Percentiles rank a stretch among this genome's conserved stretches.
Evolutionary conservation across 2,888 invertebrate species (phyloP).

Genomic region (Neria commutata): DNA sequence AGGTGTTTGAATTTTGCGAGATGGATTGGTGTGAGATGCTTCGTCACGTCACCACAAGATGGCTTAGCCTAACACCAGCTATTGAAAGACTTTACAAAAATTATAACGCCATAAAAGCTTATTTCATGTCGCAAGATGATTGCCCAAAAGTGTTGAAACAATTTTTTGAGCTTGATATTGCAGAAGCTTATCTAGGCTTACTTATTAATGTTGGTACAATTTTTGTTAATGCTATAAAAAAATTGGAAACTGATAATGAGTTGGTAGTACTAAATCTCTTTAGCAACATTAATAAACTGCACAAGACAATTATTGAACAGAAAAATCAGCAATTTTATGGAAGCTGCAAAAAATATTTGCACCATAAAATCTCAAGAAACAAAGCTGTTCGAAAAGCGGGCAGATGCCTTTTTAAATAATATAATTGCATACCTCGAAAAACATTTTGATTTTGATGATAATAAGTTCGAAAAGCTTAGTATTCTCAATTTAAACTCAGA

Average conservation of each 20-base stretch:
- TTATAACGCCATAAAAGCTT: conserved; percentile 10
- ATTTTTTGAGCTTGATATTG: conserved; percentile 13
- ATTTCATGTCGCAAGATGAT: conserved; percentile 7
- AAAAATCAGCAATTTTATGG: too few relatives aligned
- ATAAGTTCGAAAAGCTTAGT: too few relatives aligned
- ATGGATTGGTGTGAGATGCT: conserved; percentile 9
- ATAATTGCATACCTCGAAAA: too few relatives aligned
- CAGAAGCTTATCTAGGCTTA: conserved; percentile 8
- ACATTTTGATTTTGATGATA: too few relatives aligned
- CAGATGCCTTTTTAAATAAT: too few relatives aligned
- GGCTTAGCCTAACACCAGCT: conserved; percentile 7
- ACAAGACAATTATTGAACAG: too few relatives aligned
- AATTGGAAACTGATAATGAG: not conserved
- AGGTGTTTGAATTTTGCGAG: conserved; percentile 11
- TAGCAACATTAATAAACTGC: too few relatives aligned
- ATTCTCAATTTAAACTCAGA: too few relatives aligned
- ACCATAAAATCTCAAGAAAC: too few relatives aligned
- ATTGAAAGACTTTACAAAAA: conserved; percentile 9
- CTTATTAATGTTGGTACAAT: conserved; percentile 6
- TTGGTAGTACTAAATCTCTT: too few relatives aligned
- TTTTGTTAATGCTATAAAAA: conserved; percentile 3
- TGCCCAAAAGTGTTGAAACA: not conserved
- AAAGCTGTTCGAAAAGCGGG: too few relatives aligned
- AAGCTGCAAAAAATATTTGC: too few relatives aligned
- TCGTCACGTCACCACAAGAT: conserved; percentile 16